A percentile compares a stretch with the other conserved stretches of the same genome.
These are phyloP conservation scores for Alectura lathami DNA, from an alignment of 2,113 vertebrate species.

Conservation along the genomic window DNA sequence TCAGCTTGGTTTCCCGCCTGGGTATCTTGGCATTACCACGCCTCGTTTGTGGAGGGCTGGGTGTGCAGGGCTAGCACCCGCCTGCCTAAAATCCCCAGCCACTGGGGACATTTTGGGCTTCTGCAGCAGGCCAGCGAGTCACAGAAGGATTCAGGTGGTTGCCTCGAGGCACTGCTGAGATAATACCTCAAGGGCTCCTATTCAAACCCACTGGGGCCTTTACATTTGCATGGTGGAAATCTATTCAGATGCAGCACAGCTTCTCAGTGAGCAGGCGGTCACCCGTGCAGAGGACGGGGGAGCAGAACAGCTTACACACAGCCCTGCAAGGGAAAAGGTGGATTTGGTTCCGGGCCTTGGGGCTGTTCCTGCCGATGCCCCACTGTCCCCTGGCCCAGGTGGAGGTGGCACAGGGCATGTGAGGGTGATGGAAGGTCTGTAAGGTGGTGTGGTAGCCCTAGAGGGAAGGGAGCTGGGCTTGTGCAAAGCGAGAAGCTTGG, in stretches of 20 bases:
- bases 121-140: background rate
- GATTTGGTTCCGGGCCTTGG: accelerated
- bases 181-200: conserved; percentile 52
- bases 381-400: background rate
- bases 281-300: background rate
- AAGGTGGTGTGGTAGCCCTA: background rate
- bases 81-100: background rate
- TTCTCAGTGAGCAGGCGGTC: background rate
- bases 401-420: accelerated
- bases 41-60: background rate
- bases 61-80: background rate
- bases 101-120: background rate
- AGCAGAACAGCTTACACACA: background rate
- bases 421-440: background rate
- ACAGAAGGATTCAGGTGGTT: conserved; percentile 51
- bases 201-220: conserved; percentile 39
- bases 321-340: background rate
- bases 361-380: background rate
- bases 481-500: accelerated
- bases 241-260: background rate
- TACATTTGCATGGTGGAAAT: background rate
- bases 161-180: conserved; percentile 44
- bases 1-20: conserved; percentile 21
- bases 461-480: background rate
- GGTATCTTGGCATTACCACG: background rate